These are phyloP conservation scores for Leucopsar rothschildi DNA, from an alignment of 2,113 vertebrate genomes.

Conservation along the genomic window DNA sequence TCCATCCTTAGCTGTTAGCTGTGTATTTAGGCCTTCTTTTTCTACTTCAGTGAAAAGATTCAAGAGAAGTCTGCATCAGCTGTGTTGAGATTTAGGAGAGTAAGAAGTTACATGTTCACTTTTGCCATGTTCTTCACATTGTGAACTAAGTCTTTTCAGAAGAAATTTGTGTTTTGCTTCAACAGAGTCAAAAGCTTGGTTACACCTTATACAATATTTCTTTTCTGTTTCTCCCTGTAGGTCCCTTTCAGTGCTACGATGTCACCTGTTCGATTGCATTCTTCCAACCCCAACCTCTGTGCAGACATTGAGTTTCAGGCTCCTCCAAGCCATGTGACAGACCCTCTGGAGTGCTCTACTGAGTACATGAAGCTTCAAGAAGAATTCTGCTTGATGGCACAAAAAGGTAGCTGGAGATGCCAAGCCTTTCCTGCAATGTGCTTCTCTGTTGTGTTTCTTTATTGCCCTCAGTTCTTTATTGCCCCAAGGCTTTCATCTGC, in stretches of 20 bases:
- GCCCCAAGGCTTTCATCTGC: neutral
- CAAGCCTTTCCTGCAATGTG: neutral
- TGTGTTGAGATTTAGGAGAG: neutral
- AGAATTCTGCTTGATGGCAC: constrained; percentile 94
- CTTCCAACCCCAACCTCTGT: constrained; percentile 97
- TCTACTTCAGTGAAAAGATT: neutral
- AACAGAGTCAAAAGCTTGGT: neutral
- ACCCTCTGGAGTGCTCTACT: constrained; percentile 83
- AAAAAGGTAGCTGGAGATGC: constrained; percentile 84
- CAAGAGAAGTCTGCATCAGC: neutral
- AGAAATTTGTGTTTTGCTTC: neutral
- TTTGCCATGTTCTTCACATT: neutral
- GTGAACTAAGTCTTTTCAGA: neutral
- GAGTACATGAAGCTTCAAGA: constrained; percentile 98
- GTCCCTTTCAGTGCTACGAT: constrained; percentile 92
- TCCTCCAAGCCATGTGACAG: constrained; percentile 81
- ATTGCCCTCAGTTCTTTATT: neutral
- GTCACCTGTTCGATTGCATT: constrained; percentile 91
- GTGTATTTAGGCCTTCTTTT: neutral
- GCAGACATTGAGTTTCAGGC: constrained; percentile 92
- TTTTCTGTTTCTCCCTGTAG: constrained; percentile 64
- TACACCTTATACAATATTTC: neutral
- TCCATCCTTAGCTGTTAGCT: neutral
- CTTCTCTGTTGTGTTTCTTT: neutral
- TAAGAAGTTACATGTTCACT: neutral